Evolutionary conservation across 2,797 vertebrate genomes (phyloP).

Genomic region (Myotis planiceps): DNA sequence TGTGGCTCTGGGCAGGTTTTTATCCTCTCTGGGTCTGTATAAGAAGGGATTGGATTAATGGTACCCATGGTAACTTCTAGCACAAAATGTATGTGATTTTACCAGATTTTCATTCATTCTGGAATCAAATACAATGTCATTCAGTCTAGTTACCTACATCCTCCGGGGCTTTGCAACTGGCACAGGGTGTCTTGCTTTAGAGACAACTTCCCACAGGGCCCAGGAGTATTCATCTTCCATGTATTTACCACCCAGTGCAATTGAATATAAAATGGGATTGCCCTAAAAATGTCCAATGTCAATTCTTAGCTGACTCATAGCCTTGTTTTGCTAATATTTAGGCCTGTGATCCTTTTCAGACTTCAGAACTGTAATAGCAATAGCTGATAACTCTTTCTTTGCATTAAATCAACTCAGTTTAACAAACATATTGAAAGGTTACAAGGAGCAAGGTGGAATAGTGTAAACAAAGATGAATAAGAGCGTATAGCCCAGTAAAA

Average conservation of each 20-base stretch:
- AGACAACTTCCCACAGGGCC: neutral
- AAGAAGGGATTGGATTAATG: neutral
- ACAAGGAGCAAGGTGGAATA: neutral
- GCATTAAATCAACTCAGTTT: neutral
- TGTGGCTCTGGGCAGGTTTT: neutral
- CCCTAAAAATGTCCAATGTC: neutral
- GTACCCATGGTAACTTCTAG: neutral
- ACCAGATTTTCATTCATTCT: conserved; percentile 17
- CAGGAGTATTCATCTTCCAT: neutral
- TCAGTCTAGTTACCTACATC: neutral
- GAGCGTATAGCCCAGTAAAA: neutral
- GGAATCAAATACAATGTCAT: conserved; percentile 9
- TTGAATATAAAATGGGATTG: neutral
- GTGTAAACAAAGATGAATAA: neutral
- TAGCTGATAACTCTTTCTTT: neutral
- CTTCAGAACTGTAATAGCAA: neutral
- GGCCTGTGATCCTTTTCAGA: neutral
- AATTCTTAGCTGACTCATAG: neutral
- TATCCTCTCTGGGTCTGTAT: neutral
- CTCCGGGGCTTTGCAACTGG: neutral
- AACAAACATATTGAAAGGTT: neutral
- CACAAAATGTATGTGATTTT: neutral
- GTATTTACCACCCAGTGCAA: neutral
- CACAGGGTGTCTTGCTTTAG: neutral
- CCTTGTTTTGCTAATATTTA: neutral